Base-by-base conservation (phyloP, 2,888 invertebrate genomes). In the Baccha elongata region DNA sequence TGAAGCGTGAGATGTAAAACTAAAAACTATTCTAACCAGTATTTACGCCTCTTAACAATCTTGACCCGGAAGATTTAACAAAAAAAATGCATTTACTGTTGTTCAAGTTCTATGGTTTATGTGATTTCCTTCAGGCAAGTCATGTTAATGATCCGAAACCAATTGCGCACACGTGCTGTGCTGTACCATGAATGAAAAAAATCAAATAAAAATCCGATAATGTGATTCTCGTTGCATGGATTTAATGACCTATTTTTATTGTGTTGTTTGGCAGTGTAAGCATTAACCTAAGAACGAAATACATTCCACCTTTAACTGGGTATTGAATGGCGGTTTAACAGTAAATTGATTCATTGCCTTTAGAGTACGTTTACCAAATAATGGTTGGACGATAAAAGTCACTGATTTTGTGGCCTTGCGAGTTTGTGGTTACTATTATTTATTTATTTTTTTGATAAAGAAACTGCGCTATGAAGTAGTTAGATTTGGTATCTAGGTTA, bases 111-210 rank as follows among this genome's bases (percentile, higher is more conserved):
- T 58, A n/a, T n/a, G 23, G 23, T 40, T 58, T 40, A 40, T 40
- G 40, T 23, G 23, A n/a, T 23, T 40, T 40, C 15, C 26, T 58
- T 6, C 4, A 58, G 58, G 37, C 23, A 1, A 7, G 29, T 26
- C 40, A 40, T 50, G 13, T 11, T 26, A 15, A 58, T 40, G 23
- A 58, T 26, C 23, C 40, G 58, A 15, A 58, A 58, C 40, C 5
- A 23, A 58, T 40, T 1, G 35, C 19, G 7, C 40, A 58, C 55
- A 55, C 55, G 55, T 58, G 26, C 58, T n/a, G 37, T 55, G 37
- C 21, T 19, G 10, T 40, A 58, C 40, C 26, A 58, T 58, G 40
- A 58, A 40, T 58, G 58, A 40, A 58, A 40, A 11, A 35, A 13
- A 40, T 3, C 3, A 35, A 13, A 40, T 3, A 3, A 40, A 13